A percentile compares a stretch with the other conserved stretches of the same genome.
These are phyloP conservation scores for Pomacea canaliculata DNA, from an alignment of 2,888 invertebrate genomes.

Conservation along the genomic window DNA sequence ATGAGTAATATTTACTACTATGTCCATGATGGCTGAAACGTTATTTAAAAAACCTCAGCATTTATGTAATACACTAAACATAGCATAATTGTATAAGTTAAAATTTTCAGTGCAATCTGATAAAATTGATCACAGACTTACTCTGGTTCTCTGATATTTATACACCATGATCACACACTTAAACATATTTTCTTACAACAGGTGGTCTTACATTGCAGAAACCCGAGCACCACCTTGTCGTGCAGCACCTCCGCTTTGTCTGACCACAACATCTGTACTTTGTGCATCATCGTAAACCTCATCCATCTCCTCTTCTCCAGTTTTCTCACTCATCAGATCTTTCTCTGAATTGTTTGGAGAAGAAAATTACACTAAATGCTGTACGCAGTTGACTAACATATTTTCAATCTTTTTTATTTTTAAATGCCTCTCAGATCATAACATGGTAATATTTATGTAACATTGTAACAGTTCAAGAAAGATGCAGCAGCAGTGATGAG, in stretches of 20 bases:
- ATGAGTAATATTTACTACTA: too few relatives aligned
- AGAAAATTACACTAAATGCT: background rate
- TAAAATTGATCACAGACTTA: too few relatives aligned
- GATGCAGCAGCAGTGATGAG: too few relatives aligned
- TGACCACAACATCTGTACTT: background rate
- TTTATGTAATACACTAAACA: background rate
- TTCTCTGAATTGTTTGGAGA: background rate
- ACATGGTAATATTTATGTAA: too few relatives aligned
- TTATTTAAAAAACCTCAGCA: too few relatives aligned
- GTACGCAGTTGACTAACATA: background rate
- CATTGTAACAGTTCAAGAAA: too few relatives aligned
- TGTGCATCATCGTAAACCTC: constrained; percentile 21
- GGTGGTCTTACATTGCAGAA: constrained; percentile 11
- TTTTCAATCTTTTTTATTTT: background rate
- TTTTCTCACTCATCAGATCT: background rate
- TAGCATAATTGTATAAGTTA: background rate
- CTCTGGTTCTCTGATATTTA: too few relatives aligned
- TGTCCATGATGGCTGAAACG: too few relatives aligned
- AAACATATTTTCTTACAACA: background rate
- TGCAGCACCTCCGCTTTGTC: background rate
- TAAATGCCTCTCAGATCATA: too few relatives aligned
- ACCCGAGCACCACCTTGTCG: background rate
- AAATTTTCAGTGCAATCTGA: too few relatives aligned
- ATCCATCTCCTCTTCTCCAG: constrained; percentile 9
- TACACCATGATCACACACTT: background rate